Evolutionary conservation across 2,888 invertebrate genomes (phyloP).

Genomic region (Athalia cordata): DNA sequence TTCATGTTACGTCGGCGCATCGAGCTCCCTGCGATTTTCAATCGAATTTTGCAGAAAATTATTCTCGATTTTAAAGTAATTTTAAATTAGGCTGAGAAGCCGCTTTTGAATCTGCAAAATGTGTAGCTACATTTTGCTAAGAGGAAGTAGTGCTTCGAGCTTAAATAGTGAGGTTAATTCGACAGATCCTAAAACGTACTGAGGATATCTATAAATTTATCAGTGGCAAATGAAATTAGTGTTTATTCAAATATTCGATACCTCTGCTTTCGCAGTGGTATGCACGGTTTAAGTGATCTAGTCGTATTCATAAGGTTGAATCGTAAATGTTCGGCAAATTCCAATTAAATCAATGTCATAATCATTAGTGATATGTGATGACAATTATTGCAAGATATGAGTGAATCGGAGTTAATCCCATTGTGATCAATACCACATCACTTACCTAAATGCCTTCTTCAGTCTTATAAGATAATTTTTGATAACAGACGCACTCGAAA

Average conservation of each 20-base stretch:
- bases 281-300: too few relatives aligned
- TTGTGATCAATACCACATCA: too few relatives aligned
- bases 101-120: background rate
- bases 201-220: background rate
- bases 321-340: too few relatives aligned
- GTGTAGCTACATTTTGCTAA: background rate
- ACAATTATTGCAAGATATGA: too few relatives aligned
- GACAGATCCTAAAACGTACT: background rate
- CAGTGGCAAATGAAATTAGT: background rate
- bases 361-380: too few relatives aligned
- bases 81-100: background rate
- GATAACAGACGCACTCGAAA: background rate
- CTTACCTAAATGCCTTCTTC: conserved; percentile 16
- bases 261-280: too few relatives aligned
- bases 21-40: background rate
- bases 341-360: too few relatives aligned
- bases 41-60: background rate
- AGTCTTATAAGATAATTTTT: conserved; percentile 10
- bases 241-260: background rate
- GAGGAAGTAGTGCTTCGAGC: background rate
- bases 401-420: too few relatives aligned
- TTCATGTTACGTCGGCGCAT: background rate
- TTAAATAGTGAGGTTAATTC: conserved; percentile 2
- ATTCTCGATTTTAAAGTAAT: background rate
- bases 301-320: too few relatives aligned